A percentile compares a stretch with the other conserved stretches of the same genome.
phyloP scores from a whole-genome alignment of 2,888 invertebrate species.

The Orchesellides sinensis region DNA sequence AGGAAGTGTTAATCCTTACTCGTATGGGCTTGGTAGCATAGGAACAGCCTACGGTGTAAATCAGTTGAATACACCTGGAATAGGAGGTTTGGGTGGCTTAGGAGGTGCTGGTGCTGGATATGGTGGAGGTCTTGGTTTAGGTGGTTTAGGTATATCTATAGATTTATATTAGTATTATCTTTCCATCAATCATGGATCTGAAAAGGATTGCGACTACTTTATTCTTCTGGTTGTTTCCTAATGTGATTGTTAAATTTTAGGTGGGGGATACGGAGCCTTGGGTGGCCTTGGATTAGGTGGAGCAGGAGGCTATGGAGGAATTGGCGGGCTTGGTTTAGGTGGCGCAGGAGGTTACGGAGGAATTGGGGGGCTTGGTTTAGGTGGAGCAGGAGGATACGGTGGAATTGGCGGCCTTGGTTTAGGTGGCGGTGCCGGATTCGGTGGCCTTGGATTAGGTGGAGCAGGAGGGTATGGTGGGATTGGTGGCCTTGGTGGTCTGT shows the following conservation, averaged over 20 bases:
- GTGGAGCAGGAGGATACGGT: slow-evolving; percentile 27
- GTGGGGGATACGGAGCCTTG: neutral
- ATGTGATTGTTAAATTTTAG: neutral
- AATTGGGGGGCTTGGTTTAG: slow-evolving; percentile 22
- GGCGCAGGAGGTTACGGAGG: slow-evolving; percentile 27
- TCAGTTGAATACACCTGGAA: slow-evolving; percentile 34
- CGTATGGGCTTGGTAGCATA: slow-evolving; percentile 42
- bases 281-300: slow-evolving; percentile 16
- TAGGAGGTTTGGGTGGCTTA: neutral
- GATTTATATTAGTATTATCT: no score
- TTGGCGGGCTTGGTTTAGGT: slow-evolving; percentile 31
- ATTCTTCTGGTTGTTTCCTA: no score
- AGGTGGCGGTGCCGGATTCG: no score
- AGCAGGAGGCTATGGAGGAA: slow-evolving; percentile 11
- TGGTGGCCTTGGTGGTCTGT: slow-evolving; percentile 31
- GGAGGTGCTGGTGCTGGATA: slow-evolving; percentile 28
- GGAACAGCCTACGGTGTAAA: slow-evolving; percentile 51
- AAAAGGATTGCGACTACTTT: no score
- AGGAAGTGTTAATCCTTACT: slow-evolving; percentile 41
- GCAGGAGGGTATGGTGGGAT: slow-evolving; percentile 17
- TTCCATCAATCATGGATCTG: no score
- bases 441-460: slow-evolving; percentile 25
- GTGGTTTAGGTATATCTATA: slow-evolving; percentile 3
- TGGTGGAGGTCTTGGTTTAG: slow-evolving; percentile 17
- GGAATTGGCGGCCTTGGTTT: slow-evolving; percentile 24